Evolutionary conservation across 2,888 invertebrate genomes (phyloP).

Genomic region (Trachelus tabidus): DNA sequence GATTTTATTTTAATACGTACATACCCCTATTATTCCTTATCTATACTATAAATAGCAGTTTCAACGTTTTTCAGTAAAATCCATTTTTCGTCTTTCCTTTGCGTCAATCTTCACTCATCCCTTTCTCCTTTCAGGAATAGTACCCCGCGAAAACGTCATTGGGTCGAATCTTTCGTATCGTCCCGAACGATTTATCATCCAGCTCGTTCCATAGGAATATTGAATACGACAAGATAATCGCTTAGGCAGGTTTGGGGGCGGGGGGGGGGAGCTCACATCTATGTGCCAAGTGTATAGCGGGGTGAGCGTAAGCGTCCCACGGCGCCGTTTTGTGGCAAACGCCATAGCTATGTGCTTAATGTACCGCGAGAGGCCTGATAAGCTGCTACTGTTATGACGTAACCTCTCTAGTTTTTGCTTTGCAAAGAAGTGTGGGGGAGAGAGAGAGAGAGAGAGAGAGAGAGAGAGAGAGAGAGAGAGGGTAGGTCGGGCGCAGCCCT

Average conservation of each 20-base stretch:
- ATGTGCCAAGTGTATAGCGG: background rate
- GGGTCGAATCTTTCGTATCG: constrained; percentile 52
- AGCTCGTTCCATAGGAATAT: constrained; percentile 64
- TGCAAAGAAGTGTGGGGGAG: background rate
- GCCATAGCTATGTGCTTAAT: constrained; percentile 62
- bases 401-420: constrained; percentile 46
- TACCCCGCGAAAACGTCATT: constrained; percentile 22
- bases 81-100: background rate
- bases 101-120: background rate
- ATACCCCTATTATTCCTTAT: background rate
- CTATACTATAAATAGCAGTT: background rate
- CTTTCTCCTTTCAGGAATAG: background rate
- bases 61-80: background rate
- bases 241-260: constrained; percentile 38
- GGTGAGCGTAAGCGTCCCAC: constrained; percentile 21
- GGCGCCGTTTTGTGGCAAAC: constrained; percentile 30
- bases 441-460: no score
- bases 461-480: no score
- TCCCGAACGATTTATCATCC: constrained; percentile 63
- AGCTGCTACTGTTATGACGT: constrained; percentile 56
- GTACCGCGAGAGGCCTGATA: constrained; percentile 64
- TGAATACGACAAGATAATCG: constrained; percentile 68
- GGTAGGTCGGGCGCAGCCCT: background rate
- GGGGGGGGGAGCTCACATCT: constrained; percentile 18
- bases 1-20: background rate